Conservation (phyloP, 1,140 invertebrate genomes). For the Camponotus vicinus region DNA sequence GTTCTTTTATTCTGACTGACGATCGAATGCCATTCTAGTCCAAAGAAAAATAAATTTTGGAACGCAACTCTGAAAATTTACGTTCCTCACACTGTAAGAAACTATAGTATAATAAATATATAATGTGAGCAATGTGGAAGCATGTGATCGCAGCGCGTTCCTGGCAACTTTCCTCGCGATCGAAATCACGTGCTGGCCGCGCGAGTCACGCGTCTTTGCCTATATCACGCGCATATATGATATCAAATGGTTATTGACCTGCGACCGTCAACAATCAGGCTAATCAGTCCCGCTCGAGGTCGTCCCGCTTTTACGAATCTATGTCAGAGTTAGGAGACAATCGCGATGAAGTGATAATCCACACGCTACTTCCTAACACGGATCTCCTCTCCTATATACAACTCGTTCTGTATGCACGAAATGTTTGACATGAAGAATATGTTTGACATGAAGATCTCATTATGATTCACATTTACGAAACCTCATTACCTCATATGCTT, state of each 20-base stretch:
- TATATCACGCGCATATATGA: constrained; percentile 47
- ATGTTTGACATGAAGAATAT: neutral
- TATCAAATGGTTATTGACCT: constrained; percentile 84
- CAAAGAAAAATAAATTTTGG: too few relatives aligned
- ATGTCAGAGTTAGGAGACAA: constrained; percentile 54
- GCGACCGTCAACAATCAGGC: constrained; percentile 81
- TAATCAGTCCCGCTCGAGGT: constrained; percentile 81
- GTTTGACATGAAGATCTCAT: constrained; percentile 8
- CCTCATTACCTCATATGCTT: constrained; percentile 46
- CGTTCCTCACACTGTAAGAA: neutral
- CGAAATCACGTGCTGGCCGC: constrained; percentile 39
- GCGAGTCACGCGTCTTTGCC: constrained; percentile 16
- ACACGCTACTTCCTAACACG: neutral
- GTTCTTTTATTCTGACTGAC: too few relatives aligned
- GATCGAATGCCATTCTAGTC: too few relatives aligned
- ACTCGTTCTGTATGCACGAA: neutral
- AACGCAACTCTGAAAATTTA: too few relatives aligned
- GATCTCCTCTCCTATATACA: neutral
- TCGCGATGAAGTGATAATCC: constrained; percentile 49
- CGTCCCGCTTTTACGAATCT: constrained; percentile 75
- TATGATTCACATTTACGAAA: constrained; percentile 22
- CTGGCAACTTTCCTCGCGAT: constrained; percentile 31
- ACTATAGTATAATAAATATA: neutral
- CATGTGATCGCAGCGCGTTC: neutral
- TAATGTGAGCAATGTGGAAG: neutral